Evolutionary conservation across 2,888 invertebrate species (phyloP).

Genomic region (Parnassius mnemosyne): DNA sequence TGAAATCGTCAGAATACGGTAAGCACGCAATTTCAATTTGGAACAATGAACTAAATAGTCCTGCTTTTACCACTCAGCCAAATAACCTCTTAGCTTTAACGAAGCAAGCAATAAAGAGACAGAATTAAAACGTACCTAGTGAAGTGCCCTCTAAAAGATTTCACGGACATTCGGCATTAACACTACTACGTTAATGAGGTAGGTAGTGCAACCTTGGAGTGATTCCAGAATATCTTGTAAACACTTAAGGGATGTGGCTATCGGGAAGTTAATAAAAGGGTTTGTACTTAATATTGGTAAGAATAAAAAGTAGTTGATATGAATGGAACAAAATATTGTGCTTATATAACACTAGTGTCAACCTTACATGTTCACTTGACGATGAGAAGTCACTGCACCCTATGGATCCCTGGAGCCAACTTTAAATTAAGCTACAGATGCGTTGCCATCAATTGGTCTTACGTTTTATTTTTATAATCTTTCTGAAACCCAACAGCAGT

Average conservation of each 20-base stretch:
- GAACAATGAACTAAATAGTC: slow-evolving; percentile 26
- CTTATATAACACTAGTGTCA: too few species aligned
- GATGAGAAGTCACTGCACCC: too few species aligned
- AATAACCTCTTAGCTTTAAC: slow-evolving; percentile 71
- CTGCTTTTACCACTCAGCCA: slow-evolving; percentile 53
- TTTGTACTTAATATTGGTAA: too few species aligned
- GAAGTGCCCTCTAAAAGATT: slow-evolving; percentile 66
- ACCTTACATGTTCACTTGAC: too few species aligned
- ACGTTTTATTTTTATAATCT: too few species aligned
- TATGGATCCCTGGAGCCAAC: too few species aligned
- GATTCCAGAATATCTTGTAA: slow-evolving; percentile 65
- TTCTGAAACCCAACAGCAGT: too few species aligned
- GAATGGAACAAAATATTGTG: too few species aligned
- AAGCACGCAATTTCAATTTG: slow-evolving; percentile 20
- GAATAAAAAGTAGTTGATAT: too few species aligned
- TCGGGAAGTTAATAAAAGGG: slow-evolving; percentile 25
- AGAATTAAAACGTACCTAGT: slow-evolving; percentile 61
- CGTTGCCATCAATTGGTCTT: too few species aligned
- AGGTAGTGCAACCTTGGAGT: slow-evolving; percentile 68
- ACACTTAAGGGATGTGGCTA: slow-evolving; percentile 38
- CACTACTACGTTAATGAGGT: slow-evolving; percentile 68
- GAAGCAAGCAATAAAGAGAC: slow-evolving; percentile 63
- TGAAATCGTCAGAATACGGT: neutral
- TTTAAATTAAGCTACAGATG: too few species aligned
- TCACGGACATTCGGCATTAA: slow-evolving; percentile 71